Percentiles rank a stretch among this genome's conserved stretches.
Evolutionary conservation across 2,113 vertebrate genomes (phyloP).

Genomic region (Chaetodon auriga): DNA sequence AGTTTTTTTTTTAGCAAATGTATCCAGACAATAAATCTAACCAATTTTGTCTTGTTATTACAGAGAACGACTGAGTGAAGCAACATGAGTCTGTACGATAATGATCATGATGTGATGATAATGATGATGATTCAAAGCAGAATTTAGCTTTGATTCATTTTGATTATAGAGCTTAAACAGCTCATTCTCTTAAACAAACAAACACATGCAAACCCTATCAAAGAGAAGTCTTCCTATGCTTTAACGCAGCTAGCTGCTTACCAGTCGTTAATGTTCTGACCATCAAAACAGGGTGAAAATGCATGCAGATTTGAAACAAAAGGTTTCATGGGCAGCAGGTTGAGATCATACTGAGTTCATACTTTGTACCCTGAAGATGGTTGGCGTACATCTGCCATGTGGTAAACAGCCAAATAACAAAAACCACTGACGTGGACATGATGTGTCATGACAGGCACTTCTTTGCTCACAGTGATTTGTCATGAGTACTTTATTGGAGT

Average conservation of each 20-base stretch:
- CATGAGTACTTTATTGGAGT: constrained; percentile 33
- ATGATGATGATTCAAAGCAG: not conserved
- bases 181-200: not conserved
- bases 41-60: not conserved
- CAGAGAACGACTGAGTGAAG: not conserved
- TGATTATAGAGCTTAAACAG: not conserved
- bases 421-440: constrained; percentile 45
- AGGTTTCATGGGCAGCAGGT: not conserved
- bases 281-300: not conserved
- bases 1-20: not conserved
- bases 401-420: constrained; percentile 43
- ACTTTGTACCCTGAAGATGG: constrained; percentile 17
- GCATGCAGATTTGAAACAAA: not conserved
- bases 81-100: not conserved
- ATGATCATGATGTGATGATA: not conserved
- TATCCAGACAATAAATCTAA: not conserved
- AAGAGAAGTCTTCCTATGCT: not conserved
- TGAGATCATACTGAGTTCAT: constrained; percentile 2
- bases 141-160: not conserved
- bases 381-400: constrained; percentile 37
- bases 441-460: constrained; percentile 55
- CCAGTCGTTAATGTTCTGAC: not conserved
- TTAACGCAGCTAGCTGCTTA: not conserved
- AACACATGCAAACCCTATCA: not conserved
- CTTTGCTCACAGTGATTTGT: constrained; percentile 32